Base-by-base conservation (phyloP, 2,113 vertebrate species). In the Ranitomeya variabilis region DNA sequence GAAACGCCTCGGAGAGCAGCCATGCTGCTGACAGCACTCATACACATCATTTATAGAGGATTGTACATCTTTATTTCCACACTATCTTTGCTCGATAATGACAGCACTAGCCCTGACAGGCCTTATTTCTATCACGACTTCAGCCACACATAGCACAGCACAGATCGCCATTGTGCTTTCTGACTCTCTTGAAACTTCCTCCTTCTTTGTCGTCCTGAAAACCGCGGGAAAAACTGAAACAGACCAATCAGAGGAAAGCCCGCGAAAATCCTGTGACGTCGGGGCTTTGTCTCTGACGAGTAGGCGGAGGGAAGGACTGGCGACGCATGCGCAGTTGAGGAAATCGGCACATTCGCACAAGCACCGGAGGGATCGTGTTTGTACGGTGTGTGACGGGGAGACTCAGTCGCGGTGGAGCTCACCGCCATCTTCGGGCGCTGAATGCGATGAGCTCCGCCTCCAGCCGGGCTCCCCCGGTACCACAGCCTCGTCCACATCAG, bases 191-290 rank as follows among this genome's bases (percentile, higher is more conserved):
- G 13, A 69, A 67, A 83, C 81, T 83, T 83, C 81, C 81, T 83
- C 45, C 81, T 83, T 83, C 81, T 0, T 52, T 45, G 12, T n/a
- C 31, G 31, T 19, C 64, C 21, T 54, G 57, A 85, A 59, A 74
- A 74, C 14, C 83, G 54, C 69, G 83, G 67, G 83, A 85, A 74
- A 19, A 16, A 21, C 12, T 12, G 1, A n/a, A 45, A 81, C 26
- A 3, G 52, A 15, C 86, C 86, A 88, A 81, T 88, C 52, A 51
- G 79, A 0, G 26, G 3, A 45, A 74, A 88, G 86, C 86, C 86
- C 79, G 86, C 79, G 86, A 88, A 88, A 82, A 54, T 6, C 52
- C 2, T 1, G 19, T 82, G 79, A 88, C 79, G 79, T 82, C 59
- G 10, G 8, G 3, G 67, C 9, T 21, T 59, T 86, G 23, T 76